A percentile compares a stretch with the other conserved stretches of the same genome.
Evolutionary conservation across 1,140 invertebrate genomes (phyloP).

Genomic region (Orius laevigatus): DNA sequence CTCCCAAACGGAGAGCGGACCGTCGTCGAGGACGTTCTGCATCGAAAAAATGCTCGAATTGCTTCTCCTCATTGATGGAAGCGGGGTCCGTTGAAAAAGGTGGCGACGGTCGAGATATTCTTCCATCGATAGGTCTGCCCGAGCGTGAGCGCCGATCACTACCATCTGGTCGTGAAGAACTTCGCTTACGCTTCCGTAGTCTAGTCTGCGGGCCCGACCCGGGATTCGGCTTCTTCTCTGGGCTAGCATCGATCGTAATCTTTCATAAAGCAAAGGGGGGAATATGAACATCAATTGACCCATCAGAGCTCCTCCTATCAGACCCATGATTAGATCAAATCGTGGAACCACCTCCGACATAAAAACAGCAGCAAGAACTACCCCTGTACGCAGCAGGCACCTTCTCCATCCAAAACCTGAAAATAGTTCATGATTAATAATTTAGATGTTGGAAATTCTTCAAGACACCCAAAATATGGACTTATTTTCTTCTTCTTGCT

Average conservation of each 20-base stretch:
- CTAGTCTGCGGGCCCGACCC: background rate
- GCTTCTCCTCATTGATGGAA: background rate
- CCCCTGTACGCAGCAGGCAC: slow-evolving; percentile 48
- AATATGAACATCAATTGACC: slow-evolving; percentile 71
- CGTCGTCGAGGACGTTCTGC: background rate
- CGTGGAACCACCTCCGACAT: slow-evolving; percentile 66
- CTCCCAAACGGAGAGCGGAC: slow-evolving; percentile 5
- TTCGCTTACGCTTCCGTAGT: slow-evolving; percentile 2
- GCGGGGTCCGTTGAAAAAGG: background rate
- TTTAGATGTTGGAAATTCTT: background rate
- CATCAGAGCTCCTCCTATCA: slow-evolving; percentile 69
- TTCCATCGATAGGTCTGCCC: background rate
- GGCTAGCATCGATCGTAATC: slow-evolving; percentile 27
- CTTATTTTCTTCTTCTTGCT: too few species aligned
- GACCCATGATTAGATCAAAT: slow-evolving; percentile 76
- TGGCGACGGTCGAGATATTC: background rate
- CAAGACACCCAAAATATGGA: too few species aligned
- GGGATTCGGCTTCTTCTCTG: background rate
- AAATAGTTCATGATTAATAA: slow-evolving; percentile 21
- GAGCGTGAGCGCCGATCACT: background rate
- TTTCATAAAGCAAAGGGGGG: slow-evolving; percentile 64
- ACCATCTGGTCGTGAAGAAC: too few species aligned
- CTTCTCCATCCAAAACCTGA: slow-evolving; percentile 65
- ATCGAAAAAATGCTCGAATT: background rate
- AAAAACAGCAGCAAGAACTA: slow-evolving; percentile 54